phyloP scores from a whole-genome alignment of 2,113 vertebrate genomes.

The Phalacrocorax brasilianus region DNA sequence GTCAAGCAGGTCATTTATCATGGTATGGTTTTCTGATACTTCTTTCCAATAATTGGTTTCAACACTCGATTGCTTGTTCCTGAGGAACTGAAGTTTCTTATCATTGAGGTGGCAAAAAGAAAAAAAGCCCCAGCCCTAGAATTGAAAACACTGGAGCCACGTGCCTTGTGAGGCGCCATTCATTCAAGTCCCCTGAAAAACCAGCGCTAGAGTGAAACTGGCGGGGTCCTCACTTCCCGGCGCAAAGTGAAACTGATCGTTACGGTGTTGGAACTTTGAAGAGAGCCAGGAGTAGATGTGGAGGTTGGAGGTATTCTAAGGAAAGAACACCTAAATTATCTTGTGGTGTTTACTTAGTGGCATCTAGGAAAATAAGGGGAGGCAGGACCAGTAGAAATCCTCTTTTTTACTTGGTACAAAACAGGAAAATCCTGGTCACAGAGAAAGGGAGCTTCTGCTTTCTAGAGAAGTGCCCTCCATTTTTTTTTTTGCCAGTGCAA shows the following conservation, averaged over 20 bases:
- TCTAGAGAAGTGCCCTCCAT: background rate
- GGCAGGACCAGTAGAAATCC: background rate
- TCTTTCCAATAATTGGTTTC: background rate
- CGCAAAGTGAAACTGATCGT: too few relatives aligned
- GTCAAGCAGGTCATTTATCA: background rate
- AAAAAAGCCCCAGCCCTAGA: too few relatives aligned
- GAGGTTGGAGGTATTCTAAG: too few relatives aligned
- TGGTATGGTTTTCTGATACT: background rate
- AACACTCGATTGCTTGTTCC: background rate
- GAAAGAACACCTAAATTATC: background rate
- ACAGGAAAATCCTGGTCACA: background rate
- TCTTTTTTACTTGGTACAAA: background rate
- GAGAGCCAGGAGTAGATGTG: background rate
- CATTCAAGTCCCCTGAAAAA: background rate
- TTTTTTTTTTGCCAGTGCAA: rapidly evolving
- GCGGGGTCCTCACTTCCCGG: background rate
- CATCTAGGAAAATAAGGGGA: background rate
- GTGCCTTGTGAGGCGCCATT: background rate
- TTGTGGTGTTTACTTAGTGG: background rate
- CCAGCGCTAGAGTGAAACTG: background rate
- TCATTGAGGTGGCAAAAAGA: background rate
- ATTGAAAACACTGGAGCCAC: background rate
- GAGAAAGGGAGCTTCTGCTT: background rate
- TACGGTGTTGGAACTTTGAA: background rate
- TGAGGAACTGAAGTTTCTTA: background rate